phyloP scores from a whole-genome alignment of 2,113 vertebrate genomes.

The Ploceus nigricollis region DNA sequence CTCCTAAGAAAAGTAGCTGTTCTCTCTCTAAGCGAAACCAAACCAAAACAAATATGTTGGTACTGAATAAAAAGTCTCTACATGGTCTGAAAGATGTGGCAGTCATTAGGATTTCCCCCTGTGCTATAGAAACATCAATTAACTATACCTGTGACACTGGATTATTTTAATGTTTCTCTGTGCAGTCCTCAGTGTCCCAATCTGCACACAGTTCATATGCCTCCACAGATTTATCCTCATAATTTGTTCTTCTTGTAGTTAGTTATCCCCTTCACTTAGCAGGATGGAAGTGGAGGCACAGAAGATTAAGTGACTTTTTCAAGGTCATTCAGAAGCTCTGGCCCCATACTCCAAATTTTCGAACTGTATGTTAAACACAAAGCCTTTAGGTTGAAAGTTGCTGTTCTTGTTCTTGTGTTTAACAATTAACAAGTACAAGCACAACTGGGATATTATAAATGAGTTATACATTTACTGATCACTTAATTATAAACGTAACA shows the following conservation, averaged over 20 bases:
- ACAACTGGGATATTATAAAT: neutral
- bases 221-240: neutral
- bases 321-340: neutral
- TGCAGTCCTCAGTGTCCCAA: neutral
- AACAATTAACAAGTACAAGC: neutral
- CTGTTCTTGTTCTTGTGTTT: neutral
- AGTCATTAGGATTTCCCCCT: neutral
- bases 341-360: neutral
- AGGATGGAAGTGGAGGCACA: neutral
- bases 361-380: neutral
- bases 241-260: neutral
- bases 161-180: neutral
- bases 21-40: neutral
- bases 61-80: neutral
- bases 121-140: neutral
- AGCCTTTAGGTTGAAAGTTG: neutral
- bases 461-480: neutral
- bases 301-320: neutral
- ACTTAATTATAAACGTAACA: neutral
- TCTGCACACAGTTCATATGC: neutral
- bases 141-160: neutral
- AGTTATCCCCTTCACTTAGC: neutral
- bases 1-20: rapidly evolving
- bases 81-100: neutral
- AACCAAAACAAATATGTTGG: neutral